Evolutionary conservation across 2,888 invertebrate species (phyloP), one percentile per base, ranked within the genome.

Genomic region (Cactoblastis cactorum): DNA sequence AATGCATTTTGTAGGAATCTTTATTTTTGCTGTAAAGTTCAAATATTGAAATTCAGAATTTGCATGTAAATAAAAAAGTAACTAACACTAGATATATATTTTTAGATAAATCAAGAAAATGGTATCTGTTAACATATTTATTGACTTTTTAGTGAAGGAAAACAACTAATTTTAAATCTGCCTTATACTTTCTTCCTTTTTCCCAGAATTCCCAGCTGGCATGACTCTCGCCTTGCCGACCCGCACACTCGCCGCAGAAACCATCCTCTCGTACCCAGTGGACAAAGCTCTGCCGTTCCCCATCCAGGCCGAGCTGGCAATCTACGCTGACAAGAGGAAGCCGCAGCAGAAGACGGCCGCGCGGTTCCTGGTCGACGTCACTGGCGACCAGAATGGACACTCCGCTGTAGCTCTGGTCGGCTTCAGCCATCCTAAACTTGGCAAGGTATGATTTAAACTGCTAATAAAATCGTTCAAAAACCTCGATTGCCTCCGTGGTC

Each of bases 321-420:
- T 95, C 35, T 95, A 94, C 72, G 77, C 95, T 48, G 94, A 96
- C 81, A 94, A 95, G 72, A 92, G 91, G 64, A 92, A 92, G 57
- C 94, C 95, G 0, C 90, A 92, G n/a, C 92, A 93, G 59, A 95
- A 93, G 69, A 91, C 94, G 0, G 87, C 91, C 0, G 66, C 94
- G 0, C 79, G 87, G 12, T 90, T 92, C 51, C 70, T 75, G 37
- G 79, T 92, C 0, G 92, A 94, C 56, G 59, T 92, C 2, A 80
- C 85, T 2, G 80, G 77, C 0, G 65, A 83, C 0, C 90, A 92
- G 2, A 80, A 90, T 1, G 80, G 90, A 46, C 81, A 91, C 34
- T 80, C 84, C 3, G 70, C 91, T 1, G 80, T 81, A 1, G 92
- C 92, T 1, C 91, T 93, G 57, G 66, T 92, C 0, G 92, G 92